Evolutionary conservation across 2,797 vertebrate species (phyloP).

Genomic region (Hydrocynus forskahlii): DNA sequence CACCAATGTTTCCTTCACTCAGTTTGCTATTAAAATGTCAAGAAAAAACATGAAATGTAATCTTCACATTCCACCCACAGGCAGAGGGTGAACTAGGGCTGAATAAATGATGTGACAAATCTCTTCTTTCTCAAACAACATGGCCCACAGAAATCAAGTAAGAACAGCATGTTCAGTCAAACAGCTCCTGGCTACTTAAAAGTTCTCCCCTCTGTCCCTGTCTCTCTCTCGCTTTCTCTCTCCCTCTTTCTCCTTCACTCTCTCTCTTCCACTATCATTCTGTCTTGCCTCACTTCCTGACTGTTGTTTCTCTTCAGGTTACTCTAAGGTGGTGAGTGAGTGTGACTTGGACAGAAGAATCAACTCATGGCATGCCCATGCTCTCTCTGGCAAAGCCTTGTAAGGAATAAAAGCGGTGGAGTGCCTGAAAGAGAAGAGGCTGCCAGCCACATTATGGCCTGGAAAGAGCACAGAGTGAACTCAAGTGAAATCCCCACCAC

Average conservation of each 20-base stretch:
- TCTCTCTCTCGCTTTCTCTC: slow-evolving; percentile 6
- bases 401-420: slow-evolving; percentile 59
- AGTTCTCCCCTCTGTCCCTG: slow-evolving; percentile 21
- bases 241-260: not conserved
- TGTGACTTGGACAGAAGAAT: slow-evolving; percentile 44
- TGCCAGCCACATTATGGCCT: slow-evolving; percentile 51
- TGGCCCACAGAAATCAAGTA: slow-evolving; percentile 35
- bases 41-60: slow-evolving; percentile 27
- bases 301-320: slow-evolving; percentile 37
- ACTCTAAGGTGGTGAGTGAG: slow-evolving; percentile 44
- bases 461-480: slow-evolving; percentile 29
- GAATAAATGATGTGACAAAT: slow-evolving; percentile 41
- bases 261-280: too few species aligned
- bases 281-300: too few species aligned
- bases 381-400: slow-evolving; percentile 53
- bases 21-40: slow-evolving; percentile 43
- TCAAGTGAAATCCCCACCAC: slow-evolving; percentile 16
- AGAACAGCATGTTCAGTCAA: slow-evolving; percentile 52
- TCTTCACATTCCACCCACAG: slow-evolving; percentile 25
- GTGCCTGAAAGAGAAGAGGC: slow-evolving; percentile 40
- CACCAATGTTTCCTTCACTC: not conserved
- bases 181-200: slow-evolving; percentile 55
- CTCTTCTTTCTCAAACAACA: slow-evolving; percentile 40
- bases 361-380: slow-evolving; percentile 43
- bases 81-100: slow-evolving; percentile 22